A percentile compares a stretch with the other conserved stretches of the same genome.
Conservation (phyloP, 2,888 invertebrate species). For the Oligia latruncula region DNA sequence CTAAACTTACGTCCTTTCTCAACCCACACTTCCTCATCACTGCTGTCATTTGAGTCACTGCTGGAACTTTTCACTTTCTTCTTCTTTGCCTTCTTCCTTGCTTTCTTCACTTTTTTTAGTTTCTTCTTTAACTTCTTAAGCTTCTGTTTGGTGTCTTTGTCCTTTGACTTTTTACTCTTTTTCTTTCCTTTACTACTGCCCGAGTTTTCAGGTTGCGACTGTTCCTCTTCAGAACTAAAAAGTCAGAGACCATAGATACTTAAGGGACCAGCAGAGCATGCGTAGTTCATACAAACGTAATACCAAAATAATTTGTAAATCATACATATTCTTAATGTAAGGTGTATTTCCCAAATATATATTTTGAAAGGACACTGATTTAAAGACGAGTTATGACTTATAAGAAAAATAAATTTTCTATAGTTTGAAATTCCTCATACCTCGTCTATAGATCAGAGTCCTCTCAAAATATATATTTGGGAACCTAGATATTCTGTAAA, state of each 20-base stretch:
- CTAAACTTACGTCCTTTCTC: conserved; percentile 88
- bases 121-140: conserved; percentile 89
- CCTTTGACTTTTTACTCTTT: conserved; percentile 85
- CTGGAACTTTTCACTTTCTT: conserved; percentile 83
- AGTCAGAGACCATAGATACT: conserved; percentile 1
- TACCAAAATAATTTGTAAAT: no score
- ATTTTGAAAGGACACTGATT: no score
- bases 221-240: conserved; percentile 86
- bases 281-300: no score
- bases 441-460: no score
- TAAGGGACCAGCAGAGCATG: no score
- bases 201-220: conserved; percentile 76
- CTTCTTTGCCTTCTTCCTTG: conserved; percentile 88
- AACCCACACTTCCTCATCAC: conserved; percentile 91
- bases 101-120: conserved; percentile 88
- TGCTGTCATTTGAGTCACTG: conserved; percentile 80
- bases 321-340: no score
- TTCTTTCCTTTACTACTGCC: conserved; percentile 85
- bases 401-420: no score
- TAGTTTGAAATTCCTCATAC: no score
- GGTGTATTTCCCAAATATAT: no score
- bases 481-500: no score
- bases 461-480: no score
- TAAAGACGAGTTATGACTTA: no score
- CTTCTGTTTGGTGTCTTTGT: conserved; percentile 89